phyloP scores from a whole-genome alignment of 2,888 invertebrate species.

The Sylvicola cinctus region DNA sequence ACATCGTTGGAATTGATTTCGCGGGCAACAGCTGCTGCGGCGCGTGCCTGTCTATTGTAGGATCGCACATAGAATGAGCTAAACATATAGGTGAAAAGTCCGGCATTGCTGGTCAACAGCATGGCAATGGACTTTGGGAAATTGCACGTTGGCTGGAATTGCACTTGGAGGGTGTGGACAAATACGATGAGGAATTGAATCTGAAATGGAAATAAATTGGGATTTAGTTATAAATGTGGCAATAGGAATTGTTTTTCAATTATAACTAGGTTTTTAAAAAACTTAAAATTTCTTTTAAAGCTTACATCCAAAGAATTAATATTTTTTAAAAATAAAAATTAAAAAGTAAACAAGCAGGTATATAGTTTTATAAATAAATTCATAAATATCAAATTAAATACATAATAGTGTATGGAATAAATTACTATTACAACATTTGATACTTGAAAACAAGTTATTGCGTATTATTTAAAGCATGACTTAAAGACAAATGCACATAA shows the following conservation, averaged over 20 bases:
- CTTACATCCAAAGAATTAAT: background rate
- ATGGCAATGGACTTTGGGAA: slow-evolving; percentile 48
- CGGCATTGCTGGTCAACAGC: slow-evolving; percentile 43
- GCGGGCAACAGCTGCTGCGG: no score
- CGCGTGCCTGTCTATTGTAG: slow-evolving; percentile 2
- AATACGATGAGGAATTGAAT: slow-evolving; percentile 57
- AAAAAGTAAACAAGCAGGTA: background rate
- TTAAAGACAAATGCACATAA: no score
- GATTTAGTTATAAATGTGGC: no score
- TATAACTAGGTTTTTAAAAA: slow-evolving; percentile 1
- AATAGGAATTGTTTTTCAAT: no score
- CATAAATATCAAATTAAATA: no score
- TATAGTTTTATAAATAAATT: no score
- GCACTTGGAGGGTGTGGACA: slow-evolving; percentile 41
- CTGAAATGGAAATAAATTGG: slow-evolving; percentile 26
- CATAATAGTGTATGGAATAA: no score
- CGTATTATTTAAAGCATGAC: no score
- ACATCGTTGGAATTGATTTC: no score
- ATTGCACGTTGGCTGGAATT: slow-evolving; percentile 44
- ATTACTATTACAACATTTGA: no score
- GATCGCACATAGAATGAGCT: slow-evolving; percentile 46
- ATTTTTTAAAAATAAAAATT: background rate
- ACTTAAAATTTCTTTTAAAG: background rate
- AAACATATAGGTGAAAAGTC: slow-evolving; percentile 56
- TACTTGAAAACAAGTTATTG: no score